Base-by-base conservation (phyloP, 2,888 invertebrate species). In the Anthrax anthrax region DNA sequence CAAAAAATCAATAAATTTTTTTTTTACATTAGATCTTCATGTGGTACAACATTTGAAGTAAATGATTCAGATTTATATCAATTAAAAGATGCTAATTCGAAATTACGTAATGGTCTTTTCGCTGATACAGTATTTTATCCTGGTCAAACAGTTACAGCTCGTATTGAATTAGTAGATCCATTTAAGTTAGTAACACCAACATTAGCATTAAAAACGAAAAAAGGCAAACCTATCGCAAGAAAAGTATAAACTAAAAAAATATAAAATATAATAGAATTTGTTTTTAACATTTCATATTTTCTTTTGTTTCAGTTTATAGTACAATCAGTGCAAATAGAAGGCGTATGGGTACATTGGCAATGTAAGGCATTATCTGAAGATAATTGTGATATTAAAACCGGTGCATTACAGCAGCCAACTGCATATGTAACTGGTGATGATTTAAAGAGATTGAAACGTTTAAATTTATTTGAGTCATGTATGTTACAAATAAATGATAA, bases 401-500 rank as follows among this genome's bases (percentile, higher is more conserved):
- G 60, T 54, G 52, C 58, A 1, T 72, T 78, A 36, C 78, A 79
- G 50, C 81, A 84, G 54, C 84, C 85, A 13, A 81, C 78, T 56
- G 72, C 72, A 44, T 65, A 73, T n/a, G 71, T 84, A 2, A 69
- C 76, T 60, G 84, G 84, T 46, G 85, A 87, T 14, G 85, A 89
- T 58, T 72, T 92, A 19, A 81, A 82, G 61, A 80, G 86, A 57
- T 70, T 94, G 43, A 85, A 86, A 63, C 74, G 87, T 52, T 69
- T 94, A 51, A 90, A 89, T 60, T 81, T 88, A 47, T 88, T 89
- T 58, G 86, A 87, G 63, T 83, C 88, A 38, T 86, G 86, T 63
- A 87, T 86, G 54, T 73, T 90, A 55, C 91, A 94, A 72, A 81
- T 94, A 39, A 87, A 89, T 46, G 92, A 94, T 68, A 77, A 89